Conservation (phyloP, 2,113 vertebrate species). For the Zapornia atra region DNA sequence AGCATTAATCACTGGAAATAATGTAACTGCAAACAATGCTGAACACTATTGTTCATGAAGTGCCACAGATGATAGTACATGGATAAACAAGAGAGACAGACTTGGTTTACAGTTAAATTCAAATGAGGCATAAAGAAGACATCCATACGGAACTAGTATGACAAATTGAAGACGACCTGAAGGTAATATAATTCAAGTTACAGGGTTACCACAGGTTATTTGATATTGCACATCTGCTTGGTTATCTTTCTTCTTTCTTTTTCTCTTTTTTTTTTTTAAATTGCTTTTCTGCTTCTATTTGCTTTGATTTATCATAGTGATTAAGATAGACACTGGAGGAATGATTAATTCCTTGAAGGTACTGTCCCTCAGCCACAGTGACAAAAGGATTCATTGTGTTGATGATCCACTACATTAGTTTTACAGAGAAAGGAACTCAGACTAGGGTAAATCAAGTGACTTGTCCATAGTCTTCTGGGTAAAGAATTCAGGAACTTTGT, state of each 20-base stretch:
- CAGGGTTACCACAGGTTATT: neutral
- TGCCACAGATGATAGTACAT: neutral
- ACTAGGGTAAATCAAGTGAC: neutral
- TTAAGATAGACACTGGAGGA: neutral
- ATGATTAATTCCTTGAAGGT: neutral
- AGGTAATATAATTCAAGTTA: neutral
- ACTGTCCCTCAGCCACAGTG: neutral
- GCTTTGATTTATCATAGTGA: neutral
- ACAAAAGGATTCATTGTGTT: neutral
- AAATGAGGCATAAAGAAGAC: neutral
- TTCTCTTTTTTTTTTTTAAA: neutral
- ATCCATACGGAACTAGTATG: neutral
- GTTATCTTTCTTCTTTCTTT: neutral
- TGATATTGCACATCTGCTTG: neutral
- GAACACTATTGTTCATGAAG: neutral
- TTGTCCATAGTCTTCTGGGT: neutral
- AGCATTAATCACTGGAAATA: neutral
- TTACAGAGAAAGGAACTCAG: neutral
- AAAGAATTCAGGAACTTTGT: neutral
- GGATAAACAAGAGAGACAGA: neutral
- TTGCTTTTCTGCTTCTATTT: neutral
- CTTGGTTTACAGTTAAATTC: fast-evolving
- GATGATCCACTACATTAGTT: neutral
- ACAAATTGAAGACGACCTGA: neutral
- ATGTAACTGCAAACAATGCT: neutral